Base-by-base conservation (phyloP, 2,888 invertebrate species). In the Bruchidius siliquastri region DNA sequence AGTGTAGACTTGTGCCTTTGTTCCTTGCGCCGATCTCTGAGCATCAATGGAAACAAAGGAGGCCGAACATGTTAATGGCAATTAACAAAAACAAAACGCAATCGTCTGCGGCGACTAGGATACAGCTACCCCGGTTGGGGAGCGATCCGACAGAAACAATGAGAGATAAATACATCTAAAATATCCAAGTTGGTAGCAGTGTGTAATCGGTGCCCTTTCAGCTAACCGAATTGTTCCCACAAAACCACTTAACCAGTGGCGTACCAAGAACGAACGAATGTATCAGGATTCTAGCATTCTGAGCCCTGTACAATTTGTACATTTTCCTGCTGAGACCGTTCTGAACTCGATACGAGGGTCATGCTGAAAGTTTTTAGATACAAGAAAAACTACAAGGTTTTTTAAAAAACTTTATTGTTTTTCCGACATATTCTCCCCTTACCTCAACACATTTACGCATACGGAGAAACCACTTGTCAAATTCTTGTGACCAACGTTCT, bases 131-230 rank as follows among this genome's bases (percentile, higher is more conserved):
- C 80, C 78, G 77, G 80, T 71, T 26, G 71, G 70, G 67, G 68
- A 67, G 71, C 68, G 22, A 67, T 30, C 71, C 80, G 80, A 80
- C 81, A 81, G 80, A 81, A 82, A 82, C 82, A 82, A 82, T 82
- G 82, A 81, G 81, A 82, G 78, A 82, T 82, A 82, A 82, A 82
- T 82, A 82, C 80, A 81, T 82, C 81, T 82, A 80, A 82, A 82
- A 82, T 82, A 82, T 82, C 81, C 80, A 77, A 78, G 78, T 78
- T 77, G 79, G 79, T 79, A 78, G 80, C 74, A 73, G 74, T 68
- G 49, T 76, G 78, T 76, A 79, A 74, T 78, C 77, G 75, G 76
- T 75, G 78, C 49, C 13, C 49, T 49, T 49, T 18, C 49, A 49
- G 49, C 49, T 49, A 49, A 49, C 49, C 49, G 49, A 49, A 49